These are phyloP conservation scores for Xylota sylvarum DNA, from an alignment of 2,888 invertebrate genomes.

Conservation along the genomic window DNA sequence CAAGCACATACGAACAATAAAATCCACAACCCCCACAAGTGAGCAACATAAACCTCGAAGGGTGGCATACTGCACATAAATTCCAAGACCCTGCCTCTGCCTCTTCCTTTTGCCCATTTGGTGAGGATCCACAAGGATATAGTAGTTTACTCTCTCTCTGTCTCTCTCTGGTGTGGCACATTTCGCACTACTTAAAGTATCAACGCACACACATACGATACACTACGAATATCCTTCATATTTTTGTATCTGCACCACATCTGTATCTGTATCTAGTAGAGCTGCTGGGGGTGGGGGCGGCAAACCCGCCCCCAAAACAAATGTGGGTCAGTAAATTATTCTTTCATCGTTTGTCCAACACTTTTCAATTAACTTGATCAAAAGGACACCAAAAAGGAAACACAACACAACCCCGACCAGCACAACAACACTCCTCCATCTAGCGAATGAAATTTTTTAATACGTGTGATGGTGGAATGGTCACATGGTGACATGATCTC, in stretches of 20 bases:
- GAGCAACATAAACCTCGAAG: slow-evolving; percentile 40
- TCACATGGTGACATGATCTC: slow-evolving; percentile 41
- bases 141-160: slow-evolving; percentile 2
- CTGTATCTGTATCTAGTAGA: background rate
- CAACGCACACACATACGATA: background rate
- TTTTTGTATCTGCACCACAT: background rate
- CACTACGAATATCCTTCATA: background rate
- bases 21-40: slow-evolving; percentile 5
- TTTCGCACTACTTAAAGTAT: slow-evolving; percentile 17
- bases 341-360: slow-evolving; percentile 46
- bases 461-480: background rate
- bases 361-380: slow-evolving; percentile 69
- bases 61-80: slow-evolving; percentile 43
- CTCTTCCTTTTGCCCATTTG: background rate
- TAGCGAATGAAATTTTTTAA: slow-evolving; percentile 12
- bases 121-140: background rate
- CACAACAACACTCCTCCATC: background rate
- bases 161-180: background rate
- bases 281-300: too few species aligned
- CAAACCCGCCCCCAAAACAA: background rate
- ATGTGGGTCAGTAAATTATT: slow-evolving; percentile 22
- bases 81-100: background rate
- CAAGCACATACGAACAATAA: slow-evolving; percentile 49
- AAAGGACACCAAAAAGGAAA: slow-evolving; percentile 39
- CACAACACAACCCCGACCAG: slow-evolving; percentile 3